Conservation (phyloP, 2,113 vertebrate genomes). For the Eurypyga helias region DNA sequence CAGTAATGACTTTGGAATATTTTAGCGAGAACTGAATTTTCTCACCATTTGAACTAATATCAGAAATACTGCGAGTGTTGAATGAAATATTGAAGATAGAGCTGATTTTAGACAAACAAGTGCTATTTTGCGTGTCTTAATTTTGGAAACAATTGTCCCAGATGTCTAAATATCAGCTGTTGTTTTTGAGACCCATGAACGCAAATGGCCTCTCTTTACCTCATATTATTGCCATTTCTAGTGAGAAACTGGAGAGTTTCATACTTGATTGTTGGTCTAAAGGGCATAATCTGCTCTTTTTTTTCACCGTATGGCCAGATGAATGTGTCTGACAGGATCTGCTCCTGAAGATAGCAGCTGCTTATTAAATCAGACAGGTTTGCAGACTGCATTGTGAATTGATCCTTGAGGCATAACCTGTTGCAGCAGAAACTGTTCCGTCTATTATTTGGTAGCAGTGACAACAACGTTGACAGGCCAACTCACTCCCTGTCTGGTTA, state of each 20-base stretch:
- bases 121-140: neutral
- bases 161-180: constrained; percentile 31
- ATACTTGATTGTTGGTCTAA: neutral
- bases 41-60: neutral
- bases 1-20: neutral
- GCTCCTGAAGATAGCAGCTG: neutral
- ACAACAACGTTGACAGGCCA: neutral
- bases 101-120: constrained; percentile 17
- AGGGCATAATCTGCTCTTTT: neutral
- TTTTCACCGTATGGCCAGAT: neutral
- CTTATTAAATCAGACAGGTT: neutral
- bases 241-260: neutral
- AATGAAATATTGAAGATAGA: neutral
- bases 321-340: neutral
- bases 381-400: neutral
- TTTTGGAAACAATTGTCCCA: constrained; percentile 50
- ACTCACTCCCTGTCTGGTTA: neutral
- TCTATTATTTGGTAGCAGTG: neutral
- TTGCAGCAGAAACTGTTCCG: neutral
- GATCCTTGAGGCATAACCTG: neutral
- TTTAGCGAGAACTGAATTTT: neutral
- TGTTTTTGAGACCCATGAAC: neutral
- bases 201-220: neutral
- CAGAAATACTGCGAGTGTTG: constrained; percentile 1
- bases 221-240: neutral